Evolutionary conservation across 2,113 vertebrate genomes (phyloP).

Genomic region (Mesitornis unicolor): DNA sequence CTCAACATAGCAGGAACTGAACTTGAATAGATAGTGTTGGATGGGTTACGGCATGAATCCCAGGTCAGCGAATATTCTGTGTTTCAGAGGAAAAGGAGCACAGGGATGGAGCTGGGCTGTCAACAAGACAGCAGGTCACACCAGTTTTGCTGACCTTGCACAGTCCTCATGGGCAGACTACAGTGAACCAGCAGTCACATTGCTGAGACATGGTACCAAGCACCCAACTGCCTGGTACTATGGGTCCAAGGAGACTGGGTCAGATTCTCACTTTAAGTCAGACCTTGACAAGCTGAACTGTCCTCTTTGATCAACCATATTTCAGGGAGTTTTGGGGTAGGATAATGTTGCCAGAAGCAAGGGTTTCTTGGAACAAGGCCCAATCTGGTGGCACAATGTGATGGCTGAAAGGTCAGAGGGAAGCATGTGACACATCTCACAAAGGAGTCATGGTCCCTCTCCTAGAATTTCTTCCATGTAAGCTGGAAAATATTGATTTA

Average conservation of each 20-base stretch:
- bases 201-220: rapidly evolving
- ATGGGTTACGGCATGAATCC: neutral
- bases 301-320: neutral
- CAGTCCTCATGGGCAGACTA: neutral
- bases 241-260: no score
- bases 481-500: neutral
- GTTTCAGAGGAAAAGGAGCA: neutral
- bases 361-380: neutral
- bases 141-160: neutral
- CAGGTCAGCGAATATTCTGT: neutral
- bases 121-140: neutral
- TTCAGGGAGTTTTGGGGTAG: neutral
- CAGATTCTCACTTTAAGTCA: neutral
- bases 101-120: neutral
- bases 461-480: neutral
- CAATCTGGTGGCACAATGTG: no score
- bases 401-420: neutral
- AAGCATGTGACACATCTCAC: neutral
- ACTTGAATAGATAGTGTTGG: neutral
- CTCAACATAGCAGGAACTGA: neutral
- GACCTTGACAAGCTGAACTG: neutral
- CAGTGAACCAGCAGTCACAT: neutral
- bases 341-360: neutral
- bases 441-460: neutral
- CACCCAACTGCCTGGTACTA: neutral